Evolutionary conservation across 2,113 vertebrate species (phyloP), one percentile per base, ranked within the genome.

Genomic region (Corythornis madagascariensis): DNA sequence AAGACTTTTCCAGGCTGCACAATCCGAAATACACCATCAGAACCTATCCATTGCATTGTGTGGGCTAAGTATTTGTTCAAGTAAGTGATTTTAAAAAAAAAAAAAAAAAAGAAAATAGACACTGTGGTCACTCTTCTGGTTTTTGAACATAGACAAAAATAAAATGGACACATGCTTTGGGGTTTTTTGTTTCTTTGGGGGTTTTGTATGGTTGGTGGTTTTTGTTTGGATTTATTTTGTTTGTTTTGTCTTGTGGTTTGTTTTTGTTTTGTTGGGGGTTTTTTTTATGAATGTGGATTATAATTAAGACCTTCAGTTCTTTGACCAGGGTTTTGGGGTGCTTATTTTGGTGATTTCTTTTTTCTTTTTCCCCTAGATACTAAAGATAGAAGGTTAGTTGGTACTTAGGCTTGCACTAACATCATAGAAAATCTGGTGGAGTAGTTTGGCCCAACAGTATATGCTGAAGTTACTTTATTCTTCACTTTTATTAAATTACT

Each of bases 51-150:
- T 89, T 99, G 99, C 97, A 99, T 99, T 19, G 99, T 99, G 56
- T 99, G 99, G 99, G 99, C 99, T 83, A 99, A 99, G 92, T 99
- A 99, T 96, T 98, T 99, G 89, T 99, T 99, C 97, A 99, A 99
- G 99, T 99, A 98, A 98, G 98, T 92, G 21, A n/a, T 29, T 38
- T 38, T 4, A 38, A 38, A 38, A 38, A 38, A 38, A 6, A 45
- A 45, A 56, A 24, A 29, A 65, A 16, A 59, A 74, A 24, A 78
- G 5, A 83, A 84, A 71, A 47, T 7, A 17, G 43, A 11, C 64
- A 10, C 26, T 53, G 4, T 67, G 33, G 29, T 52, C 31, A 22
- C 24, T 83, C 9, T 82, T 47, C 38, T 72, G 20, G 5, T 75
- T 88, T 86, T 24, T 65, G 50, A 84, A 21, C 40, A 7, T 55